Evolutionary conservation across 2,888 invertebrate genomes (phyloP).

Genomic region (Andrena bucephala): DNA sequence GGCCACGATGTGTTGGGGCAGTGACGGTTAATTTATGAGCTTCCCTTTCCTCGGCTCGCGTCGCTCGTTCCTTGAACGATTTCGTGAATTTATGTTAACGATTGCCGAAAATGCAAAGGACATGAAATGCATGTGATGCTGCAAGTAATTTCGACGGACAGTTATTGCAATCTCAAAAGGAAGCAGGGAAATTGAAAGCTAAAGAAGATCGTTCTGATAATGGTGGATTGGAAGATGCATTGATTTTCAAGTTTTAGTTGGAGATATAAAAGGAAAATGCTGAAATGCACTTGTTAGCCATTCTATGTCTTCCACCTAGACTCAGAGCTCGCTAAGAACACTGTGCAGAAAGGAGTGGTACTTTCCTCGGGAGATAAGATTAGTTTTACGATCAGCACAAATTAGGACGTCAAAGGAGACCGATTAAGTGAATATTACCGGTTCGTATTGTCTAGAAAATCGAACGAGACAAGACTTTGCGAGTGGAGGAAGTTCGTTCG

Average conservation of each 20-base stretch:
- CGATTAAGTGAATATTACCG: neutral
- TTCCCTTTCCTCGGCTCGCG: neutral
- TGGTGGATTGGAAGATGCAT: neutral
- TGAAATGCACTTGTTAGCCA: neutral
- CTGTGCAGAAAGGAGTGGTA: neutral
- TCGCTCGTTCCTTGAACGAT: neutral
- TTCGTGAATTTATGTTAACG: neutral
- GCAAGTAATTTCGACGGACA: too few species aligned
- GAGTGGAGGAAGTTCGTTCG: neutral
- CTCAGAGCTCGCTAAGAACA: neutral
- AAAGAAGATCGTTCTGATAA: too few species aligned
- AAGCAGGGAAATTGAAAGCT: too few species aligned
- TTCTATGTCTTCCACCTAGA: neutral
- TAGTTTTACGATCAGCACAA: neutral
- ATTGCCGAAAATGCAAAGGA: neutral
- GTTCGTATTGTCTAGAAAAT: neutral
- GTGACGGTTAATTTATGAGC: slow-evolving; percentile 26
- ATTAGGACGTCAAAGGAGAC: neutral
- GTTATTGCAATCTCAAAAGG: too few species aligned
- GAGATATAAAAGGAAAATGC: neutral
- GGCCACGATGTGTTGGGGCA: slow-evolving; percentile 5
- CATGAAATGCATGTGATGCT: neutral
- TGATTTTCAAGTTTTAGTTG: neutral
- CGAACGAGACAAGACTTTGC: neutral
- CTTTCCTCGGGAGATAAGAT: neutral